Evolutionary conservation across 53 echinoderm and acorn worm genomes (phyloP).

Genomic region (Hippasteria phrygiana): DNA sequence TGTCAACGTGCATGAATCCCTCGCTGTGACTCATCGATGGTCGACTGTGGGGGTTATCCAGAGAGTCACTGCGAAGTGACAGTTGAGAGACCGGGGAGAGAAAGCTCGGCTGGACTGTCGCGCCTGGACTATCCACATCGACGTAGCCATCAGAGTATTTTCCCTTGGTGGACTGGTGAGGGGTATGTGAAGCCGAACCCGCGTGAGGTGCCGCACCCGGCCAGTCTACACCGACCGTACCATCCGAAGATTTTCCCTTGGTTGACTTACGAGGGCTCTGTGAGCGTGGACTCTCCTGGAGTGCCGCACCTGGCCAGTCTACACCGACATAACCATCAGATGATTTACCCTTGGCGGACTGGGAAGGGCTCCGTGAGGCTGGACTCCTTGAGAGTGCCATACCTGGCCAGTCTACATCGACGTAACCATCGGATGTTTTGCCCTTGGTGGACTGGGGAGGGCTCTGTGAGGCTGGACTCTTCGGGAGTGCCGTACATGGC

Average conservation of each 20-base stretch:
- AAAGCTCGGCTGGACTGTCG: neutral
- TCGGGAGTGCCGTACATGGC: too few species aligned
- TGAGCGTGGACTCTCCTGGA: neutral
- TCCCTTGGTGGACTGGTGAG: neutral
- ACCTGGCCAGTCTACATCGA: too few species aligned
- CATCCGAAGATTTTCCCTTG: neutral
- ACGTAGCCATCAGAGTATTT: neutral
- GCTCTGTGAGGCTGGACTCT: too few species aligned
- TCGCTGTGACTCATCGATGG: neutral
- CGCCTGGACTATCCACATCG: neutral
- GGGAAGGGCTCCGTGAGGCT: neutral
- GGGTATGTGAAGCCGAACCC: neutral
- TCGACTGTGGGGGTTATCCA: too few species aligned
- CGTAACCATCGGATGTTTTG: too few species aligned
- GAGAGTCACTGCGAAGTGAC: too few species aligned
- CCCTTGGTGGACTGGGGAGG: too few species aligned
- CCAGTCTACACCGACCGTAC: conserved; percentile 11
- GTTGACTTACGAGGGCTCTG: neutral
- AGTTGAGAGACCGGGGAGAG: too few species aligned
- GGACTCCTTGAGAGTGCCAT: too few species aligned
- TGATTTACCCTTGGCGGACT: neutral
- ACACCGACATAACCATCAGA: conserved; percentile 16
- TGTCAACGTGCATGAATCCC: neutral
- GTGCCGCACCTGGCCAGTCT: neutral
- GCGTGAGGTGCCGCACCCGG: neutral